Conservation (phyloP, 2,797 vertebrate species). For the Leptodactylus fallax region DNA sequence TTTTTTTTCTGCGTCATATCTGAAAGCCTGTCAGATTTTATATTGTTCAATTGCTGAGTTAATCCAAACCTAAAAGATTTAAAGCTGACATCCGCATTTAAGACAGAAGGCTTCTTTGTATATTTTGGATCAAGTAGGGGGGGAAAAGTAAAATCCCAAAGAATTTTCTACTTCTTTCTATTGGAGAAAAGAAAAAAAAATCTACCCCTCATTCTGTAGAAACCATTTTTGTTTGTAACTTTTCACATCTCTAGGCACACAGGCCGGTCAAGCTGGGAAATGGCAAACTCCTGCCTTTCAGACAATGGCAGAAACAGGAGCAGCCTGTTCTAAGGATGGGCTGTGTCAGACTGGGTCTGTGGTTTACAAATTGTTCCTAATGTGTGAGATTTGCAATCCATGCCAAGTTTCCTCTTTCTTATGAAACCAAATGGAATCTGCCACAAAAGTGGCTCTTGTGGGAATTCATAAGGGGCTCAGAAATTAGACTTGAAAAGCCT, state of each 20-base stretch:
- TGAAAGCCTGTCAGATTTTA: slow-evolving; percentile 87
- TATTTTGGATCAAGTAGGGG: slow-evolving; percentile 77
- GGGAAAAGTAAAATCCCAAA: slow-evolving; percentile 79
- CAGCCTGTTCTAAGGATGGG: slow-evolving; percentile 74
- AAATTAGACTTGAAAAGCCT: slow-evolving; percentile 62
- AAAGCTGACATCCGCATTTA: slow-evolving; percentile 82
- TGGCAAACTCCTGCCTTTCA: slow-evolving; percentile 72
- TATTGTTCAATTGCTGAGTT: slow-evolving; percentile 76
- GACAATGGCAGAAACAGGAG: slow-evolving; percentile 77
- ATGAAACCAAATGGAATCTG: slow-evolving; percentile 78
- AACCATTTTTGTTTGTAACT: slow-evolving; percentile 83
- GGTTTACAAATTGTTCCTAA: slow-evolving; percentile 77
- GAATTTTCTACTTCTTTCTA: slow-evolving; percentile 84
- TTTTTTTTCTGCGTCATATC: slow-evolving; percentile 80
- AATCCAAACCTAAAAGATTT: slow-evolving; percentile 85
- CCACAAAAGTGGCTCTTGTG: slow-evolving; percentile 76
- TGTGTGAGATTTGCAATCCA: slow-evolving; percentile 74
- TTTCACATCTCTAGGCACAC: slow-evolving; percentile 80
- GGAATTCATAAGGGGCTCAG: slow-evolving; percentile 73
- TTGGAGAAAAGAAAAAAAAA: slow-evolving; percentile 73
- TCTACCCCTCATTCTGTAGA: slow-evolving; percentile 75
- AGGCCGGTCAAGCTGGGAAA: slow-evolving; percentile 81
- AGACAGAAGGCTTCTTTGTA: slow-evolving; percentile 86
- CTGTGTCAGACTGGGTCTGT: slow-evolving; percentile 71
- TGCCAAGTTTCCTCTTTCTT: slow-evolving; percentile 74